A percentile compares a stretch with the other conserved stretches of the same genome.
Conservation (phyloP, 2,113 vertebrate genomes). For the Caranx ignobilis region DNA sequence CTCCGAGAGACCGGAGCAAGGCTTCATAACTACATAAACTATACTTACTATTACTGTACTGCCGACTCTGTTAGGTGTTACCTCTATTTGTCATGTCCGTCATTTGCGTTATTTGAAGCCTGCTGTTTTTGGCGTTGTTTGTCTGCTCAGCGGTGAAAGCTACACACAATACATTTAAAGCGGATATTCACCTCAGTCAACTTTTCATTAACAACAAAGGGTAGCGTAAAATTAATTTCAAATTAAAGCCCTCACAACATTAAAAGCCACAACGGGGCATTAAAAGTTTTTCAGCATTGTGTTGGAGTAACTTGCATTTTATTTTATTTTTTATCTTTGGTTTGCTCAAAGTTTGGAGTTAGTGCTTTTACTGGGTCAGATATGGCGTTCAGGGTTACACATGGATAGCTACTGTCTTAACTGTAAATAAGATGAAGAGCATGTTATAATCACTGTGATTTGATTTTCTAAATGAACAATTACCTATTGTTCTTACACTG, state of each 20-base stretch:
- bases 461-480: slow-evolving; percentile 16
- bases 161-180: slow-evolving; percentile 12
- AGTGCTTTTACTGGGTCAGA: neutral
- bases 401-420: neutral
- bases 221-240: neutral
- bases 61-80: neutral
- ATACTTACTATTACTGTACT: neutral
- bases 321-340: neutral
- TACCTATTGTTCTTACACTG: neutral
- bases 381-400: neutral
- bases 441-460: slow-evolving; percentile 3
- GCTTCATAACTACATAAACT: slow-evolving; percentile 7
- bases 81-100: slow-evolving; percentile 26
- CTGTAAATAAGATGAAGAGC: slow-evolving; percentile 14
- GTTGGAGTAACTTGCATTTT: neutral
- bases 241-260: neutral
- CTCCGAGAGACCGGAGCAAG: slow-evolving; percentile 20
- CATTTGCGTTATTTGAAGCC: neutral
- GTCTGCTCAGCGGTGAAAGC: neutral
- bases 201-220: slow-evolving; percentile 18
- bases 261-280: neutral
- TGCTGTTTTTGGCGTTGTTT: neutral
- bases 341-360: slow-evolving; percentile 3
- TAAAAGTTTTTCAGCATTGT: neutral
- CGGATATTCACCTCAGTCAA: slow-evolving; percentile 21